Base-by-base conservation (phyloP, 2,113 vertebrate species). In the Oncorhynchus tshawytscha region DNA sequence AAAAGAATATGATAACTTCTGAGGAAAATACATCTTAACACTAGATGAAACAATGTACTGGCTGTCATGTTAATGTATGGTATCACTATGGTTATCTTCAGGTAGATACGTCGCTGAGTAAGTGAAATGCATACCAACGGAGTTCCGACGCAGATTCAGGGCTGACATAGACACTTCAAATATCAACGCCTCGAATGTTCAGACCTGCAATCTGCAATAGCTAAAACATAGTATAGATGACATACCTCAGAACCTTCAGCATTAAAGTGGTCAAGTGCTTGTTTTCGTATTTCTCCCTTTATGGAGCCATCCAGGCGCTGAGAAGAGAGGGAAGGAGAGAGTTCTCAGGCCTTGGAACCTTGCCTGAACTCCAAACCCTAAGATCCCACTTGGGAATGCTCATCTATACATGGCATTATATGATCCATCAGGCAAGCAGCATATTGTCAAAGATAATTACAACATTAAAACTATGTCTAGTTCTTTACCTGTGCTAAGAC, bases 221-320 rank as follows among this genome's bases (percentile, higher is more conserved):
- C 18, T 16, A 16, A 68, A 15, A 18, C 4, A 49, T 70, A 25
- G 7, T 80, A 34, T 22, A 39, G 45, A 5, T 49, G 8, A 88
- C 76, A 68, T 94, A 99, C 98, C 96, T 99, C 98, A n/a, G 98
- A 99, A 81, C 97, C 97, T 82, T 99, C 98, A 0, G 98, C 98
- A 72, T 99, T 99, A 92, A 99, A 99, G 93, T 99, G 98, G 89
- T 99, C 98, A 75, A 99, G 92, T 0, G 98, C 98, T 92, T 99
- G 98, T 85, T 99, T 99, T 78, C 98, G 93, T 85, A 99, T 95
- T 92, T 99, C 98, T 89, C 97, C 97, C 88, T 97, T 98, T 91
- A 99, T 99, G 2, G 97, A 99, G 72, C 97, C 98, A 78, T 99
- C 97, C 90, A 99, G 85, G 71, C 97, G 96, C 98, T 99, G 90